Base-by-base conservation (phyloP, 2,888 invertebrate species). In the Nysson spinosus region DNA sequence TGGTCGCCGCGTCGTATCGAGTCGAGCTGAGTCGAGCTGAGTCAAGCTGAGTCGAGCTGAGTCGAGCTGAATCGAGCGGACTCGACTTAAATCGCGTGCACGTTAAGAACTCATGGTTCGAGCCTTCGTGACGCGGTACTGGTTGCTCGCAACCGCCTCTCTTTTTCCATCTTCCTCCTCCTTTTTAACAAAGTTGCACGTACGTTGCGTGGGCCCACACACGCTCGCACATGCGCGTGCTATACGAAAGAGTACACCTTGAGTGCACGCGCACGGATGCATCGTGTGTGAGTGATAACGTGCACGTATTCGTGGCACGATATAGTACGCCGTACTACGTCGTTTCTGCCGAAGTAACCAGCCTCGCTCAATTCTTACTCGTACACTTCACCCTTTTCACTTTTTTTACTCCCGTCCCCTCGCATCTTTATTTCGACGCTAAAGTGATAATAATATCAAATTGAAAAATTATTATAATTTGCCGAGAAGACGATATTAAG, bases 51-150 rank as follows among this genome's bases (percentile, higher is more conserved):
- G n/a, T n/a, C n/a, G n/a, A n/a, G n/a, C n/a, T n/a, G n/a, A 40
- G 52, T 32, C 58, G 35, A n/a, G 17, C 40, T 51, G 51, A 57
- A 61, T 50, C 28, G 56, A 16, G n/a, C n/a, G 6, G 46, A 20
- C 63, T 58, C 68, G 46, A 32, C 35, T 55, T 60, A 60, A 70
- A 67, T 62, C 50, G 70, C 57, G 69, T 58, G 64, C 63, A 34
- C 46, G 60, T 42, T 61, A 57, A 51, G 49, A 54, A 56, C 37
- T 44, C 32, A 30, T 39, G 32, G 40, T 43, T 49, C 57, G 26
- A 28, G 24, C n/a, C 24, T 24, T 39, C 30, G 32, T 34, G 28
- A 24, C 34, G 28, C 30, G 5, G 5, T 12, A 11, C 24, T 37
- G 30, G 11, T 20, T 11, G 16, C 17, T 4, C 20, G 6, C 24